Percentiles rank a stretch among this genome's conserved stretches.
These are phyloP conservation scores for Eupelmus urozonus DNA, from an alignment of 2,888 invertebrate genomes.

Conservation along the genomic window DNA sequence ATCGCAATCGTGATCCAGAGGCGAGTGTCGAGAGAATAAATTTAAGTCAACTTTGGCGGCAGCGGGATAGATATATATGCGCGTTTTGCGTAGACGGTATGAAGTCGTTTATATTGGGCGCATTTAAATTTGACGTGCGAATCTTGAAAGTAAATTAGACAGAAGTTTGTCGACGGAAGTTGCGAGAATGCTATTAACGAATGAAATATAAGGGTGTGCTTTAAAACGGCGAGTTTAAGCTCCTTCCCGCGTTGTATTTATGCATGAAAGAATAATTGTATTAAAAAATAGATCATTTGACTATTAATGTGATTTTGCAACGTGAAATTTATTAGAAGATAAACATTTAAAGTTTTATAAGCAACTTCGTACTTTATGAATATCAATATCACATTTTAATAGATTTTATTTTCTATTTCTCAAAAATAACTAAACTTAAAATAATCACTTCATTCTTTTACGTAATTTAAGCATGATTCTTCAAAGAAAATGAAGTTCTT, in stretches of 20 bases:
- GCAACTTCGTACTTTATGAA: not conserved
- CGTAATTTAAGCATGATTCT: too few relatives aligned
- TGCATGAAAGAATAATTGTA: slow-evolving; percentile 32
- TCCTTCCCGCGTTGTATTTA: slow-evolving; percentile 17
- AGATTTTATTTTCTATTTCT: too few relatives aligned
- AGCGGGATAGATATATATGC: slow-evolving; percentile 21
- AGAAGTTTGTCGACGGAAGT: slow-evolving; percentile 45
- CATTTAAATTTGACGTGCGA: slow-evolving; percentile 55
- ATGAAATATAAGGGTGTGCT: slow-evolving; percentile 42
- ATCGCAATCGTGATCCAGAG: slow-evolving; percentile 12
- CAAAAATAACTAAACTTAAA: too few relatives aligned
- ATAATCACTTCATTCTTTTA: too few relatives aligned
- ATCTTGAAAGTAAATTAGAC: slow-evolving; percentile 58
- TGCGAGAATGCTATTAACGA: slow-evolving; percentile 30
- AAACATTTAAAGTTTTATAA: slow-evolving; percentile 24
- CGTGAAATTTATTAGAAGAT: not conserved
- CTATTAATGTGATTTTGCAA: slow-evolving; percentile 8
- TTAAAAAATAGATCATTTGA: slow-evolving; percentile 10
- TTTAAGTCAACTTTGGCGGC: slow-evolving; percentile 30
- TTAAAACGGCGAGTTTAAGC: slow-evolving; percentile 9
- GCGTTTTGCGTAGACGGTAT: not conserved
- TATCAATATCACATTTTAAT: too few relatives aligned
- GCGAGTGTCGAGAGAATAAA: slow-evolving; percentile 29
- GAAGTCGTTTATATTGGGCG: slow-evolving; percentile 41
- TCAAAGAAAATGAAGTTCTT: not conserved